Conservation (phyloP, 2,888 invertebrate species). For the Apamea epomidion region DNA sequence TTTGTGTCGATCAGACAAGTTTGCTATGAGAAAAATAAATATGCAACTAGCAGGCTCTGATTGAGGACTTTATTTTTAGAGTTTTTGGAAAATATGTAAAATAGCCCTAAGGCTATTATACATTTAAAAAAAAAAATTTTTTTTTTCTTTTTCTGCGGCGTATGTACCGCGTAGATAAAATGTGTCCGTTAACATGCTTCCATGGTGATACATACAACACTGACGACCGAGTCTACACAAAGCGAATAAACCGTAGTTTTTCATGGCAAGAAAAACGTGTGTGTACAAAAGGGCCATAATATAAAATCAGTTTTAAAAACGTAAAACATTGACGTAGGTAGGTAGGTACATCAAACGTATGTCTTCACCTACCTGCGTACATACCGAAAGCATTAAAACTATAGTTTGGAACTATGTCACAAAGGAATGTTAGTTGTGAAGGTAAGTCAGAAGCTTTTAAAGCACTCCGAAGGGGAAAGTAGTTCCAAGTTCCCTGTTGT, state of each 20-base stretch:
- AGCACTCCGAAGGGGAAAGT: slow-evolving; percentile 59
- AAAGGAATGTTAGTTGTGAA: slow-evolving; percentile 59
- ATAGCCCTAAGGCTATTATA: too few species aligned
- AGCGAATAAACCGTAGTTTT: neutral
- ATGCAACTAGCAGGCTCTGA: neutral
- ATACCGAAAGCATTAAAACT: slow-evolving; percentile 51
- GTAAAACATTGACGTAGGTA: neutral
- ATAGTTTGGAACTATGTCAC: slow-evolving; percentile 62
- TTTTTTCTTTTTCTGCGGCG: too few species aligned
- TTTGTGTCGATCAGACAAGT: neutral
- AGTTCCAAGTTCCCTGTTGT: slow-evolving; percentile 51
- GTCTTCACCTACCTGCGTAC: slow-evolving; percentile 25
- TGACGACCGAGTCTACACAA: neutral
- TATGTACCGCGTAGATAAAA: too few species aligned
- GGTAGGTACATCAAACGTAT: slow-evolving; percentile 1
- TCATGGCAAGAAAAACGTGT: neutral
- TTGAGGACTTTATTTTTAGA: too few species aligned
- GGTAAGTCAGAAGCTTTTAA: slow-evolving; percentile 66
- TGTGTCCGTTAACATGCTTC: neutral
- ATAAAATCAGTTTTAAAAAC: neutral
- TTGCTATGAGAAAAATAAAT: neutral
- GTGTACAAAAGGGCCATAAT: too few species aligned
- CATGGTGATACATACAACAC: neutral
- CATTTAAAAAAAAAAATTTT: too few species aligned
- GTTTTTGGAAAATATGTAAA: neutral